A percentile compares a stretch with the other conserved stretches of the same genome.
Evolutionary conservation across 2,888 invertebrate genomes (phyloP).

Genomic region (Salpingus planirostris): DNA sequence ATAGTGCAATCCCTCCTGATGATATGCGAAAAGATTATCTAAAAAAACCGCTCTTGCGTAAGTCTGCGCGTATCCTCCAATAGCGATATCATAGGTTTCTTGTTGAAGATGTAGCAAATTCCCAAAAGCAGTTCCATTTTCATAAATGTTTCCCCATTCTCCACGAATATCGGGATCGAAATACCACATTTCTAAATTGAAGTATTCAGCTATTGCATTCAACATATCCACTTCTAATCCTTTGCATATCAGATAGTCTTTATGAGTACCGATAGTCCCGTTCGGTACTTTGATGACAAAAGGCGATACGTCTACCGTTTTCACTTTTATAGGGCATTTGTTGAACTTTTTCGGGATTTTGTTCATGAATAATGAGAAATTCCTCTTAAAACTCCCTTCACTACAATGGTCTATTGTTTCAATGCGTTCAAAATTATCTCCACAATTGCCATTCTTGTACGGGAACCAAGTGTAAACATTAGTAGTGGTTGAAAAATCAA

Average conservation of each 20-base stretch:
- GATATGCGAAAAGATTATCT: too few relatives aligned
- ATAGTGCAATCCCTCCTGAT: too few relatives aligned
- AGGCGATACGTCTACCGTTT: slow-evolving; percentile 1
- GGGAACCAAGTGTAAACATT: background rate
- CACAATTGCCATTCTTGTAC: background rate
- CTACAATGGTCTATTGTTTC: slow-evolving; percentile 1
- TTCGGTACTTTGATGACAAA: slow-evolving; percentile 3
- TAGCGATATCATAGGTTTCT: background rate
- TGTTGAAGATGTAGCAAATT: slow-evolving; percentile 4
- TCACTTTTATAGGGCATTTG: slow-evolving; percentile 1
- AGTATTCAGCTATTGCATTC: slow-evolving; percentile 1
- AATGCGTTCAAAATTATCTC: background rate
- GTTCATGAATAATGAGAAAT: background rate
- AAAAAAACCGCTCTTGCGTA: too few relatives aligned
- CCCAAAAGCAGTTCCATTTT: slow-evolving; percentile 3
- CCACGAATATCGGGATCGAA: background rate
- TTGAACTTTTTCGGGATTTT: slow-evolving; percentile 3
- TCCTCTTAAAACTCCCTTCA: background rate
- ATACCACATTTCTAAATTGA: slow-evolving; percentile 2
- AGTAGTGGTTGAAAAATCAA: too few relatives aligned
- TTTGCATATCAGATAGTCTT: background rate
- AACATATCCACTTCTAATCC: slow-evolving; percentile 4
- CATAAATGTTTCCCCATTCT: slow-evolving; percentile 1
- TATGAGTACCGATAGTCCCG: background rate
- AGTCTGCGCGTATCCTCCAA: slow-evolving; percentile 4